A percentile compares a stretch with the other conserved stretches of the same genome.
phyloP scores from a whole-genome alignment of 2,797 vertebrate genomes.

The Semaprochilodus insignis region DNA sequence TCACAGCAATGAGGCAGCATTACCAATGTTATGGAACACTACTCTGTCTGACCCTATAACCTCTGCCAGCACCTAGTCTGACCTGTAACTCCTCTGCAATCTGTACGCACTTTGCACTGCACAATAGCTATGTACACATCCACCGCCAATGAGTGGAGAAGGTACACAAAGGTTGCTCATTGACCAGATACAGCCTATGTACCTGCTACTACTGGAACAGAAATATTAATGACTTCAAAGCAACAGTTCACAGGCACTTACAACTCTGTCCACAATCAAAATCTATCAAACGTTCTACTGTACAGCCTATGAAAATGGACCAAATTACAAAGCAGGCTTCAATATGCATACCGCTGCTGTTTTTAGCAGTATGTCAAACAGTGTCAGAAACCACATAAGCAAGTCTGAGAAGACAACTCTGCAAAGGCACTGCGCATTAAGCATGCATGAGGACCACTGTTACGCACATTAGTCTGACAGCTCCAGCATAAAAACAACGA shows the following conservation, averaged over 20 bases:
- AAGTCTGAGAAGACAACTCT: not conserved
- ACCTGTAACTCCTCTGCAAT: conserved; percentile 31
- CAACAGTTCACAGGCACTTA: not conserved
- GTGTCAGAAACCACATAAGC: not conserved
- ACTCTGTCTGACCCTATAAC: not conserved
- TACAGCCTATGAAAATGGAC: not conserved
- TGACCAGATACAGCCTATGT: conserved; percentile 40
- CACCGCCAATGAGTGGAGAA: conserved; percentile 56
- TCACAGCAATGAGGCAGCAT: not conserved
- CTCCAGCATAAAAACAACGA: too few relatives aligned
- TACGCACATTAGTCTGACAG: too few relatives aligned
- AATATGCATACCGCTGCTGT: not conserved
- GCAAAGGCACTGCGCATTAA: too few relatives aligned
- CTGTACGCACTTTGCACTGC: conserved; percentile 34
- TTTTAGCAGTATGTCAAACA: not conserved
- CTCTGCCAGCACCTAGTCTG: not conserved
- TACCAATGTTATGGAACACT: not conserved
- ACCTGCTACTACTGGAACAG: not conserved
- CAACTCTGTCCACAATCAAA: not conserved
- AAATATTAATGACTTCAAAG: not conserved
- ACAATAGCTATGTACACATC: conserved; percentile 66
- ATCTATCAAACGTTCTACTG: not conserved
- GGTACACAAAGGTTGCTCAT: conserved; percentile 27
- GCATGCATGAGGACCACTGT: too few relatives aligned
- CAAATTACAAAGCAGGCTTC: not conserved